Percentiles rank a stretch among this genome's conserved stretches.
Evolutionary conservation across 1,140 invertebrate genomes (phyloP).

Genomic region (Diabrotica virgifera): DNA sequence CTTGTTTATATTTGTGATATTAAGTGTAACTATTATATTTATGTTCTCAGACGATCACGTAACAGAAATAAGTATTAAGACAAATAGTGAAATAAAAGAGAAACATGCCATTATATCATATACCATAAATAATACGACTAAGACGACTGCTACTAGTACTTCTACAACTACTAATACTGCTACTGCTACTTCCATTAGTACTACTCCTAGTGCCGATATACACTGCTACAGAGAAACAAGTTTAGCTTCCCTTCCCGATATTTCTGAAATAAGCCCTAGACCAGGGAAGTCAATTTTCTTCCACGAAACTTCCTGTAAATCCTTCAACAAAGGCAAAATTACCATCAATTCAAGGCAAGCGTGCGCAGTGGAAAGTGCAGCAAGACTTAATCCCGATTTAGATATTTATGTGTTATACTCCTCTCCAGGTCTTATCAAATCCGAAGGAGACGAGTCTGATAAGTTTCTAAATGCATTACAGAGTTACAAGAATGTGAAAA

Average conservation of each 20-base stretch:
- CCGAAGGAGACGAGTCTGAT: slow-evolving; percentile 39
- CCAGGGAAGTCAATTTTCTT: slow-evolving; percentile 46
- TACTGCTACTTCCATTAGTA: too few species aligned
- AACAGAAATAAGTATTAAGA: too few species aligned
- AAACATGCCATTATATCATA: too few species aligned
- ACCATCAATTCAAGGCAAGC: slow-evolving; percentile 57
- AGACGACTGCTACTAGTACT: too few species aligned
- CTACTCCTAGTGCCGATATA: slow-evolving; percentile 11
- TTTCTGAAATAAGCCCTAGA: slow-evolving; percentile 27
- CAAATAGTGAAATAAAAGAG: too few species aligned
- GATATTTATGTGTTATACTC: slow-evolving; percentile 58
- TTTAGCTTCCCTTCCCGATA: slow-evolving; percentile 31
- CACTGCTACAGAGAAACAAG: slow-evolving; percentile 22
- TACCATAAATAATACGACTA: too few species aligned
- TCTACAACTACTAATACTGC: too few species aligned
- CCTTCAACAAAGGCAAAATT: slow-evolving; percentile 44
- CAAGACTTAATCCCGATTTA: slow-evolving; percentile 57
- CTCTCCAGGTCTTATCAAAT: slow-evolving; percentile 47
- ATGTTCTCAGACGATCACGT: too few species aligned
- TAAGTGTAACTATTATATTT: too few species aligned
- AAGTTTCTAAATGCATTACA: slow-evolving; percentile 50
- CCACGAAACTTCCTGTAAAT: slow-evolving; percentile 48
- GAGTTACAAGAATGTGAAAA: slow-evolving; percentile 58
- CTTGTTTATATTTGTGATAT: too few species aligned
- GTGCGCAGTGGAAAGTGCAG: slow-evolving; percentile 67